Base-by-base conservation (phyloP, 2,888 invertebrate species). In the Timandra comae region DNA sequence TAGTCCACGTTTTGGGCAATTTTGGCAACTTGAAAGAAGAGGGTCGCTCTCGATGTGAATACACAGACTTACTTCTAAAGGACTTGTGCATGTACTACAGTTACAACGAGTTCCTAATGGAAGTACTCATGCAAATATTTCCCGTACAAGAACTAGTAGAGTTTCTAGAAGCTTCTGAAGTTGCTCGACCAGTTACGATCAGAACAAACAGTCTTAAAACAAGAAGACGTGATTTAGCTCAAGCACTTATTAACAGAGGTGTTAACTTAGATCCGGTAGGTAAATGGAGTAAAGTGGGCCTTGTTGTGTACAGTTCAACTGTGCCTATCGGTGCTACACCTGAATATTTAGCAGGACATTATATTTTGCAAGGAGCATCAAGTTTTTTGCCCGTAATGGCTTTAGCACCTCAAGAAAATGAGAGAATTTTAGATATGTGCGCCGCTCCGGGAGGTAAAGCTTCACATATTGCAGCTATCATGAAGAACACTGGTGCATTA, bases 371-470 rank as follows among this genome's bases (percentile, higher is more conserved):
- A 78, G 98, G 98, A 5, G 98, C 98, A 7, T 97, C 98, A 1
- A 99, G 98, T 85, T 91, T 98, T 60, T 80, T 99, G 32, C 99
- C 99, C 0, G 99, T 99, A 0, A 98, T 99, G 96, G 96, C 99
- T 0, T 85, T 99, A 32, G 97, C 96, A 0, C 99, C 99, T 0
- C 96, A 97, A 82, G 97, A 97, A 82, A 94, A 96, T 62, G 98
- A 99, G 79, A 88, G 92, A 46, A 91, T 99, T 46, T 86, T 99
- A 19, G 99, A 99, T 65, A 95, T 99, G 97, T 96, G 97, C 68
- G 92, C 98, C 0, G 99, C 99, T 0, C 99, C 99, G 0, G 99
- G 99, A 27, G 99, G 99, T 5, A 99, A 99, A 85, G 96, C 99
- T 0, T 96, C 98, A 0, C 98, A 99, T 72, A 98, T 99, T 40